Evolutionary conservation across 2,888 invertebrate genomes (phyloP).

Genomic region (Drosophila phalerata): DNA sequence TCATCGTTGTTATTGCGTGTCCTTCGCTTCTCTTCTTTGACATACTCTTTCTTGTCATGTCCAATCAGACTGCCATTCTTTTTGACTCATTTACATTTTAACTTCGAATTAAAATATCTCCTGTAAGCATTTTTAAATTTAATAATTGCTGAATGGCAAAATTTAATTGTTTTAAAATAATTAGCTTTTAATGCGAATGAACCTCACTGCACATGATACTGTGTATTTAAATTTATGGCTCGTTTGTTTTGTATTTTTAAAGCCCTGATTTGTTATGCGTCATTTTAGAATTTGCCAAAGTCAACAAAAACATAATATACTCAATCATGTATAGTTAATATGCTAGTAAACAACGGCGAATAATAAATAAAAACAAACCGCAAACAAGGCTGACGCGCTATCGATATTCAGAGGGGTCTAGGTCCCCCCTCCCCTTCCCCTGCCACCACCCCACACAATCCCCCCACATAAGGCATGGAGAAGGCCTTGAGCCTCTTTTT

Average conservation of each 20-base stretch:
- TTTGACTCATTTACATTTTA: not conserved
- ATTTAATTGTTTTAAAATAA: not conserved
- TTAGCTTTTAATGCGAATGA: slow-evolving; percentile 29
- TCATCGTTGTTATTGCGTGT: slow-evolving; percentile 23
- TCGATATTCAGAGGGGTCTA: slow-evolving; percentile 48
- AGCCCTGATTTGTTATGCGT: slow-evolving; percentile 20
- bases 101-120: not conserved
- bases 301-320: slow-evolving; percentile 35
- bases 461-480: slow-evolving; percentile 18
- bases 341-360: slow-evolving; percentile 53
- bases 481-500: slow-evolving; percentile 61
- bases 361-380: slow-evolving; percentile 28
- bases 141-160: not conserved
- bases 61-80: not conserved
- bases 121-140: not conserved
- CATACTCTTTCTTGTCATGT: not conserved
- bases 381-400: slow-evolving; percentile 57
- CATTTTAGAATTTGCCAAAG: slow-evolving; percentile 6
- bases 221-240: slow-evolving; percentile 7
- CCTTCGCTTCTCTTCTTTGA: slow-evolving; percentile 3
- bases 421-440: no score
- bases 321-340: slow-evolving; percentile 20
- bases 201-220: slow-evolving; percentile 19
- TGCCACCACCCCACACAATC: no score
- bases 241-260: slow-evolving; percentile 13